These are phyloP conservation scores for Chymomyza caudatula DNA, from an alignment of 2,888 invertebrate genomes.

Conservation along the genomic window DNA sequence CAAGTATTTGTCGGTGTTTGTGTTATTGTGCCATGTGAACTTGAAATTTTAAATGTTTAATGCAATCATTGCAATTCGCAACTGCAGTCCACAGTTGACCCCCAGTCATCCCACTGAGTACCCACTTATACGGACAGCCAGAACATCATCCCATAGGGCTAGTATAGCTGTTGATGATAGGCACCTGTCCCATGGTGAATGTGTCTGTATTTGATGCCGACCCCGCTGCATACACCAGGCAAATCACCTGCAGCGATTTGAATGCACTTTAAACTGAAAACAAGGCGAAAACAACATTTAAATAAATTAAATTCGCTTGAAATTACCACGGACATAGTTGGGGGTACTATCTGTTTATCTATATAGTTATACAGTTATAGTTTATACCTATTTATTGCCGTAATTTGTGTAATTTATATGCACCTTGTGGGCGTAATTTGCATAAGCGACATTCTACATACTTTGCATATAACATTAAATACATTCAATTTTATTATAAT, in stretches of 20 bases:
- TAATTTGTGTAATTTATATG: background rate
- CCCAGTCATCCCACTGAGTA: background rate
- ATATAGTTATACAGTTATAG: background rate
- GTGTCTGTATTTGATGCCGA: background rate
- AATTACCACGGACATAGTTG: background rate
- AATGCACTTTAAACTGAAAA: background rate
- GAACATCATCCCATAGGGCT: background rate
- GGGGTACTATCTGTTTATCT: no score
- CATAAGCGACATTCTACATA: no score
- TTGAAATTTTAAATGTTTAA: constrained; percentile 67
- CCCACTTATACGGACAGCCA: background rate
- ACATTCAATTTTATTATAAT: background rate
- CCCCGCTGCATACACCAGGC: background rate
- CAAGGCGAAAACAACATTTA: background rate
- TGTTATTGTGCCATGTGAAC: constrained; percentile 43
- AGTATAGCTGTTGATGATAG: background rate
- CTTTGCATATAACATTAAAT: background rate
- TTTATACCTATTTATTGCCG: background rate
- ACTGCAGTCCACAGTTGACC: constrained; percentile 12
- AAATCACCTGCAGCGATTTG: background rate
- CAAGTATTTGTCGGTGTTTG: constrained; percentile 16
- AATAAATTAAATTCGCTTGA: background rate
- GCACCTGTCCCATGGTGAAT: background rate
- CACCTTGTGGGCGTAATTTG: background rate
- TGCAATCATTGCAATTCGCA: constrained; percentile 60